Conservation (phyloP, 2,113 vertebrate species). For the Columbina picui region DNA sequence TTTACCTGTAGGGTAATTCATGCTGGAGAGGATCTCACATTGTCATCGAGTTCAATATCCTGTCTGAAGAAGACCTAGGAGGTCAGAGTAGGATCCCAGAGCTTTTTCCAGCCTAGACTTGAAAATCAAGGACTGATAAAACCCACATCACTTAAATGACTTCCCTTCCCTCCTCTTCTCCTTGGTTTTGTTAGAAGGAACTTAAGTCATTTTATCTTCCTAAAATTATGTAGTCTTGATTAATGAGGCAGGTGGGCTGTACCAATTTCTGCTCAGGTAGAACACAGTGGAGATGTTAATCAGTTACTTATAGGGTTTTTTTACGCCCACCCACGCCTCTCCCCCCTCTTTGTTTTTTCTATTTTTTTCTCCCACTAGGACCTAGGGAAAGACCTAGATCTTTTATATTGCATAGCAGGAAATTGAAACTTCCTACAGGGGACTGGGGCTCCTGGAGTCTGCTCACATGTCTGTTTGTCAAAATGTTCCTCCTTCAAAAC, state of each 20-base stretch:
- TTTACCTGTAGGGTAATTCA: background rate
- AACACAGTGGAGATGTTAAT: background rate
- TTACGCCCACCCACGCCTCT: too few relatives aligned
- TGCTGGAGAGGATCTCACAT: background rate
- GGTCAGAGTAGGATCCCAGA: background rate
- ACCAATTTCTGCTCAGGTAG: background rate
- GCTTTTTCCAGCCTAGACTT: background rate
- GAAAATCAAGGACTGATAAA: background rate
- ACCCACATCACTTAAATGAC: background rate
- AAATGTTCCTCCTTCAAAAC: background rate
- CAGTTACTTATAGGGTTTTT: background rate
- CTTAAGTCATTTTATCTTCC: background rate
- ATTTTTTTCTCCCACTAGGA: rapidly evolving
- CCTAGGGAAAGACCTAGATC: background rate
- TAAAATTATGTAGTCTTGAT: background rate
- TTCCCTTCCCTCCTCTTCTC: background rate
- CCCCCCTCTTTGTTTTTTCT: too few relatives aligned
- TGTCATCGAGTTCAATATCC: background rate
- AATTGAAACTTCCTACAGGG: background rate
- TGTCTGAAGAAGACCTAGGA: background rate
- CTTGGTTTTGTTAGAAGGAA: background rate
- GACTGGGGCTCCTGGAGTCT: background rate
- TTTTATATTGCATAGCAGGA: background rate
- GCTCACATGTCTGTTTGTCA: background rate
- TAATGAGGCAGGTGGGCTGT: background rate